Conservation (phyloP, 2,888 invertebrate genomes). For the Agrotis ipsilon region DNA sequence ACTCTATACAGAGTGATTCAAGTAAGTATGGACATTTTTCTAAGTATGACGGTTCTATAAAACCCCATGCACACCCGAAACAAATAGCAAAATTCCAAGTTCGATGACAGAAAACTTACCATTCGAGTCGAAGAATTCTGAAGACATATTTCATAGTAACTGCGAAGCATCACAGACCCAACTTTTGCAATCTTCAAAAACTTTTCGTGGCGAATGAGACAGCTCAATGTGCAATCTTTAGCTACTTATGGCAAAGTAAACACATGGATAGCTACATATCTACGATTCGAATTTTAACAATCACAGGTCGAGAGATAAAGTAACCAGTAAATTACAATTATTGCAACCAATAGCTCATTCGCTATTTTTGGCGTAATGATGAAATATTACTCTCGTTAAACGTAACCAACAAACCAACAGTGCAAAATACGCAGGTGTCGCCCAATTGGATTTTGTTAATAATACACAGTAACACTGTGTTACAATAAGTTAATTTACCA, state of each 20-base stretch:
- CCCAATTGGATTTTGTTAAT: slow-evolving; percentile 29
- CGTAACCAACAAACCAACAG: slow-evolving; percentile 37
- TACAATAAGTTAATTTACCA: slow-evolving; percentile 17
- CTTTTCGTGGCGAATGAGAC: slow-evolving; percentile 69
- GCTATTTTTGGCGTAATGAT: slow-evolving; percentile 31
- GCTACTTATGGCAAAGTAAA: slow-evolving; percentile 52
- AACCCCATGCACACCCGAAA: slow-evolving; percentile 79
- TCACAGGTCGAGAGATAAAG: slow-evolving; percentile 41
- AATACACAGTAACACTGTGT: slow-evolving; percentile 32
- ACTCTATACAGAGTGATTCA: slow-evolving; percentile 62
- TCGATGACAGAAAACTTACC: slow-evolving; percentile 80
- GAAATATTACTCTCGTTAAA: slow-evolving; percentile 35
- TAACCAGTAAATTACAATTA: slow-evolving; percentile 39
- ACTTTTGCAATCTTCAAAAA: slow-evolving; percentile 74
- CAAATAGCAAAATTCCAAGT: slow-evolving; percentile 71
- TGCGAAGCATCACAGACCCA: slow-evolving; percentile 66
- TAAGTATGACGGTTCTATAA: slow-evolving; percentile 60
- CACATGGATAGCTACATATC: slow-evolving; percentile 42
- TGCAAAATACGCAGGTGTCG: slow-evolving; percentile 22
- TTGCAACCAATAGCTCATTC: slow-evolving; percentile 30
- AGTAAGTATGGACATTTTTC: slow-evolving; percentile 48
- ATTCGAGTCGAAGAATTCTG: slow-evolving; percentile 64
- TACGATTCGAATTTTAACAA: slow-evolving; percentile 52
- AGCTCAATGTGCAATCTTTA: slow-evolving; percentile 56
- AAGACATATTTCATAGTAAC: slow-evolving; percentile 62